Evolutionary conservation across 2,113 vertebrate genomes (phyloP), one percentile per base, ranked within the genome.

Genomic region (Dasyornis broadbenti): DNA sequence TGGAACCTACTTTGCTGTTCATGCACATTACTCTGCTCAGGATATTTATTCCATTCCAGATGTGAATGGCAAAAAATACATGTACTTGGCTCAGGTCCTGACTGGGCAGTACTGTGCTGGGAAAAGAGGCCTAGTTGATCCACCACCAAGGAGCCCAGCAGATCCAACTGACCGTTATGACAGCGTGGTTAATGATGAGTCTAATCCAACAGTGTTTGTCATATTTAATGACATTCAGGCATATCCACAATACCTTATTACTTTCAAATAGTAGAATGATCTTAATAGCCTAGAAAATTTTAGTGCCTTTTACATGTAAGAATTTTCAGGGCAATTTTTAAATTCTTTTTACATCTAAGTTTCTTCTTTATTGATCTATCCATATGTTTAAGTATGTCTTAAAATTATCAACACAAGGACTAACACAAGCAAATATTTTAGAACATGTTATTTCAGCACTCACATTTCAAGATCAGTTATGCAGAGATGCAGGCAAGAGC

Each of bases 181-280:
- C 96, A 99, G 98, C 0, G 98, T 98, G 15, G 98, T 98, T 35
- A 94, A 99, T 81, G 20, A 97, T 1, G 0, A 10, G 11, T 0
- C 1, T 5, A 13, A 1, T 1, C 98, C 98, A n/a, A 14, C 0
- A 4, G 92, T 99, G 85, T 99, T 98, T 75, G 94, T 98, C 18
- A 94, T 99, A 93, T 99, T 99, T 95, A 97, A 93, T 47, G 98
- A 99, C 91, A 95, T 69, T 76, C 98, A 98, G 31, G 98, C 98
- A 10, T 99, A 98, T 88, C 99, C 99, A 26, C 98, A 99, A 69
- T 98, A 99, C 59, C 95, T 99, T 47, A 99, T 99, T 90, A 98
- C 97, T 45, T 99, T 99, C 88, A 96, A 33, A 63, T 28, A 15
- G 15, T 96, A 91, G 92, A 69, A 33, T 54, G 17, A 35, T 88